These are phyloP conservation scores for Columba janthina DNA, from an alignment of 2,113 vertebrate species.

Conservation along the genomic window DNA sequence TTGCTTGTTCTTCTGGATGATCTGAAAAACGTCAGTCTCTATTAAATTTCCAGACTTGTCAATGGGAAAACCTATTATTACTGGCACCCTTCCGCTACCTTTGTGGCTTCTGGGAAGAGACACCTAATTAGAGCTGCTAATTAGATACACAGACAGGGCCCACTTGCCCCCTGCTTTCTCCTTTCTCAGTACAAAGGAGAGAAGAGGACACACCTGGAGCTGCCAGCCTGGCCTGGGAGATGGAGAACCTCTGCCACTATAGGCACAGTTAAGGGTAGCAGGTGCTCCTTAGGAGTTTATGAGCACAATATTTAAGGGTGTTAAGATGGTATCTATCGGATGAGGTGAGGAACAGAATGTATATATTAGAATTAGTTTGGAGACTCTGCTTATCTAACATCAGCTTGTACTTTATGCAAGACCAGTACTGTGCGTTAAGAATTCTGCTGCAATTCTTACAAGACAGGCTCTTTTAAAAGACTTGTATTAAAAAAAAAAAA, in stretches of 20 bases:
- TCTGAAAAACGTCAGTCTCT: neutral
- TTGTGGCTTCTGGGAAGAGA: neutral
- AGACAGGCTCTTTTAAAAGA: neutral
- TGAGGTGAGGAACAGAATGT: neutral
- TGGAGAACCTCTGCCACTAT: neutral
- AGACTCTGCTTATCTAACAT: neutral
- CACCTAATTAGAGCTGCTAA: neutral
- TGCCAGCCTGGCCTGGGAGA: neutral
- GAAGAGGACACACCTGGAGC: neutral
- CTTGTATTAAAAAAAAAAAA: neutral
- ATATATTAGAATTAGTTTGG: neutral
- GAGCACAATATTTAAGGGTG: neutral
- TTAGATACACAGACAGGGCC: neutral
- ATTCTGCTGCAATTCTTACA: neutral
- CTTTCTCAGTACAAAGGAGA: neutral
- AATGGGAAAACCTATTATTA: neutral
- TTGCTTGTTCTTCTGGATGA: neutral
- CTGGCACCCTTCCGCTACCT: neutral
- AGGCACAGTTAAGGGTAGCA: neutral
- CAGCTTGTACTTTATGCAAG: neutral
- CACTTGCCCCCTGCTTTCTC: neutral
- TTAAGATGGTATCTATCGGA: neutral
- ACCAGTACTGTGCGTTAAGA: neutral
- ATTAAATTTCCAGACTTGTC: neutral
- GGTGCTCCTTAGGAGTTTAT: neutral